A percentile compares a stretch with the other conserved stretches of the same genome.
These are phyloP conservation scores for Thripadectes ignobilis DNA, from an alignment of 2,797 vertebrate species.

Conservation along the genomic window DNA sequence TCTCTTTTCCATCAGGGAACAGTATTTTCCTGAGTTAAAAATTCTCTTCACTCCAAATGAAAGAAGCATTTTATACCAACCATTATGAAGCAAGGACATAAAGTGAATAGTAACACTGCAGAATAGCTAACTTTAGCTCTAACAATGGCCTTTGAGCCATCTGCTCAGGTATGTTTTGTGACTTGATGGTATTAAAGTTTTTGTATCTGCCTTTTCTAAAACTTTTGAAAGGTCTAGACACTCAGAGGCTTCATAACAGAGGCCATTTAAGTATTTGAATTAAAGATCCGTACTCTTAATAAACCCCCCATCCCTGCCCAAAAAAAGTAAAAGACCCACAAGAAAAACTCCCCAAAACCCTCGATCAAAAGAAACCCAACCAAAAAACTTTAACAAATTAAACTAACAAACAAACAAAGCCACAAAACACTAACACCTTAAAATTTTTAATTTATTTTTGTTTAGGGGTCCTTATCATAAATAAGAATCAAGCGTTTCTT, in stretches of 20 bases:
- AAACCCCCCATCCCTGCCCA: rapidly evolving
- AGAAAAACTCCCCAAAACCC: background rate
- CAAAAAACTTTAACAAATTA: background rate
- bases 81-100: background rate
- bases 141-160: background rate
- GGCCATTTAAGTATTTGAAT: background rate
- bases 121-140: slow-evolving; percentile 8
- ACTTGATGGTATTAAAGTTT: slow-evolving; percentile 1
- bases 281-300: background rate
- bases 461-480: background rate
- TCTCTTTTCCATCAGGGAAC: background rate
- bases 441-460: background rate
- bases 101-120: background rate
- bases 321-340: background rate
- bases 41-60: background rate
- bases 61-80: background rate
- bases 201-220: background rate
- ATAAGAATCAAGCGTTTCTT: background rate
- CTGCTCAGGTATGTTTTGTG: background rate
- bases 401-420: background rate
- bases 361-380: background rate
- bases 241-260: background rate
- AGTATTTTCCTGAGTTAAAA: slow-evolving; percentile 27
- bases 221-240: background rate
- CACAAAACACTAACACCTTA: background rate